Conservation (phyloP, 2,797 vertebrate genomes). For the Nasua narica region DNA sequence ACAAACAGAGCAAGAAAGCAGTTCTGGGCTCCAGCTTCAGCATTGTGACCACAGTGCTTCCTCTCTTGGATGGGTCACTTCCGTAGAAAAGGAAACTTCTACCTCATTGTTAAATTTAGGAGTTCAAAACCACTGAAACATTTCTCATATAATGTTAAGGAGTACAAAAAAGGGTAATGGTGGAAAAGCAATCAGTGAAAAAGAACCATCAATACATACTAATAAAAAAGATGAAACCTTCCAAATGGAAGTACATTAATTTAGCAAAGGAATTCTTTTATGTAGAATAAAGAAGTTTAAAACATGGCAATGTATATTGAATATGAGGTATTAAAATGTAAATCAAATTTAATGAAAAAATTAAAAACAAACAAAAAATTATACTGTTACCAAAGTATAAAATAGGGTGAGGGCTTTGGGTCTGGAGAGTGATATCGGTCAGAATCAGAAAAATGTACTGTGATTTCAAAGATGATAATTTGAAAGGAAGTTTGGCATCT, state of each 20-base stretch:
- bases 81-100: background rate
- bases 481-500: conserved; percentile 43
- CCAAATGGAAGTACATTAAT: background rate
- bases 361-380: background rate
- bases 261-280: background rate
- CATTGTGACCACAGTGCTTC: background rate
- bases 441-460: background rate
- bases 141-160: background rate
- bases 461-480: background rate
- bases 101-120: background rate
- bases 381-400: background rate
- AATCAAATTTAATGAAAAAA: background rate
- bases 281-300: background rate
- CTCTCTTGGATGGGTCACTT: background rate
- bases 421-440: background rate
- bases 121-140: background rate
- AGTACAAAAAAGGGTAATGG: background rate
- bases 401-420: background rate
- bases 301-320: background rate
- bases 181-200: no score
- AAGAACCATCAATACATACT: background rate
- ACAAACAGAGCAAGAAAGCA: background rate
- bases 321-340: background rate
- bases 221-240: background rate
- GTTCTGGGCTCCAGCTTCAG: background rate